phyloP scores from a whole-genome alignment of 2,888 invertebrate species.

The Cinara cedri region DNA sequence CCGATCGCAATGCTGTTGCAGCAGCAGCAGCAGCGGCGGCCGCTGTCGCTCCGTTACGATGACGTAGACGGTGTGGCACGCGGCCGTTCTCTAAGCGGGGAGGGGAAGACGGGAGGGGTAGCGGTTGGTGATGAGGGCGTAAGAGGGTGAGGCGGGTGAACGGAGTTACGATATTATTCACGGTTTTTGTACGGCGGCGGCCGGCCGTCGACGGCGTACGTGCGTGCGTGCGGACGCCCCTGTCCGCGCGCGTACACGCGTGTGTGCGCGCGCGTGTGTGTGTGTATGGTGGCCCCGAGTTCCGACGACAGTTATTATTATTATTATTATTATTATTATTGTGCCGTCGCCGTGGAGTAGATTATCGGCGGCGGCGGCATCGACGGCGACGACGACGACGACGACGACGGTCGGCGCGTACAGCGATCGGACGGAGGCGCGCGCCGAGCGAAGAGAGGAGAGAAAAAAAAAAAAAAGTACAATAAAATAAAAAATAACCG shows the following conservation, averaged over 20 bases:
- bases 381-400: too few species aligned
- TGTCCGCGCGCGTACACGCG: background rate
- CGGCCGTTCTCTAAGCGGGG: too few species aligned
- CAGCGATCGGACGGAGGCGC: too few species aligned
- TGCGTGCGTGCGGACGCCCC: background rate
- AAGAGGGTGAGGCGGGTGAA: background rate
- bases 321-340: background rate
- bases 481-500: background rate
- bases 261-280: background rate
- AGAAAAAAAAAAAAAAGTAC: background rate
- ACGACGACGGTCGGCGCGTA: too few species aligned
- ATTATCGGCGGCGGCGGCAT: background rate
- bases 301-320: constrained; percentile 9
- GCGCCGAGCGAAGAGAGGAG: background rate
- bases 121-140: too few species aligned
- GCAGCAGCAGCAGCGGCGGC: too few species aligned
- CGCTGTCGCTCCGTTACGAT: background rate
- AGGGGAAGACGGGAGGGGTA: too few species aligned
- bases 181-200: background rate
- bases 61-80: constrained; percentile 7
- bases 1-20: background rate
- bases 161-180: constrained; percentile 9
- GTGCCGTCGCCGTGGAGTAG: constrained; percentile 3
- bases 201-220: background rate
- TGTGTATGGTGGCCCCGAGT: background rate